Conservation (phyloP, 2,797 vertebrate genomes). For the Triplophysa yarkandensis region DNA sequence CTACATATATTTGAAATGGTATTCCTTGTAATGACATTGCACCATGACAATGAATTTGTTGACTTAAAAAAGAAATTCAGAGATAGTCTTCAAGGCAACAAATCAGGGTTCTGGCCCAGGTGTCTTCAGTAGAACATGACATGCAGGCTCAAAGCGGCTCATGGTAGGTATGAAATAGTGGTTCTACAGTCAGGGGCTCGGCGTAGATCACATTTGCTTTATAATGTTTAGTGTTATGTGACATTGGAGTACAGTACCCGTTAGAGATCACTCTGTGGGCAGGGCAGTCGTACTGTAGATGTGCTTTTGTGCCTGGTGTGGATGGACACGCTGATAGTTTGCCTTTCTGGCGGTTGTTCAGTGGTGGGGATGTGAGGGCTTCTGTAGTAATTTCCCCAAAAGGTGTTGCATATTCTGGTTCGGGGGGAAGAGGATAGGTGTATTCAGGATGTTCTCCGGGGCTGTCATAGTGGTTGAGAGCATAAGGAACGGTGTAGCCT, state of each 20-base stretch:
- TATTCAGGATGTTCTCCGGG: conserved; percentile 80
- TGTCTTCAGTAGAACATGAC: conserved; percentile 1
- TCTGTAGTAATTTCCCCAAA: conserved; percentile 74
- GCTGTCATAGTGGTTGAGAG: conserved; percentile 77
- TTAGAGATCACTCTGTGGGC: conserved; percentile 70
- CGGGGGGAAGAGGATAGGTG: conserved; percentile 78
- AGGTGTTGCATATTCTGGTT: conserved; percentile 85
- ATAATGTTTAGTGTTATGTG: conserved; percentile 43
- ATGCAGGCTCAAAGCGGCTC: conserved; percentile 57
- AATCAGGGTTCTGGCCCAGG: not conserved
- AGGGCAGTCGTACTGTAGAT: conserved; percentile 75
- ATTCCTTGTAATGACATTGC: not conserved
- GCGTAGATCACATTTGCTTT: conserved; percentile 60
- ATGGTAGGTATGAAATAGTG: conserved; percentile 58
- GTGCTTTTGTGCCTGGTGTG: conserved; percentile 1
- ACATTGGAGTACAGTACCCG: conserved; percentile 73
- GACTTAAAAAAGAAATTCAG: not conserved
- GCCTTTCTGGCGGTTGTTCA: conserved; percentile 15
- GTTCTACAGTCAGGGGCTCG: conserved; percentile 59
- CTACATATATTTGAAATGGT: not conserved
- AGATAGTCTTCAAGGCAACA: not conserved
- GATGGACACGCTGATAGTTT: conserved; percentile 9
- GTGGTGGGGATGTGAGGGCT: not conserved
- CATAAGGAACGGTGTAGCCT: conserved; percentile 81
- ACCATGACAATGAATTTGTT: not conserved